phyloP scores from a whole-genome alignment of 2,797 vertebrate species.

The Chaunax sp. region DNA sequence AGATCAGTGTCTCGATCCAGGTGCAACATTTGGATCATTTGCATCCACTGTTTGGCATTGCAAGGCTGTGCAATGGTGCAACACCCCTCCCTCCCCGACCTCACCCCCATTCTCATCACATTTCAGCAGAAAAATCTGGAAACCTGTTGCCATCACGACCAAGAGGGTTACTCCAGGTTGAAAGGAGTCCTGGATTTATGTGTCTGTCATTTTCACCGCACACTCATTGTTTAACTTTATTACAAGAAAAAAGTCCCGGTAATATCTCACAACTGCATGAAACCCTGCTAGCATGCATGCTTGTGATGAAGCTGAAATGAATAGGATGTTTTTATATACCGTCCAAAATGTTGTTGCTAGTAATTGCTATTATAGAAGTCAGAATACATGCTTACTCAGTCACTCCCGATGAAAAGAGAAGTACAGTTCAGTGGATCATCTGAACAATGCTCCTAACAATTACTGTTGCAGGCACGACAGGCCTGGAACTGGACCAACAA shows the following conservation, averaged over 20 bases:
- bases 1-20: slow-evolving; percentile 26
- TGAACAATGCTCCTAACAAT: slow-evolving; percentile 63
- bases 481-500: slow-evolving; percentile 59
- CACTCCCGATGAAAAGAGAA: slow-evolving; percentile 21
- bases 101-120: neutral
- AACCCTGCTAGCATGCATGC: neutral
- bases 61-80: neutral
- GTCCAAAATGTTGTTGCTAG: neutral
- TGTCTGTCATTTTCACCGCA: slow-evolving; percentile 5
- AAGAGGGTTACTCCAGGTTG: slow-evolving; percentile 16
- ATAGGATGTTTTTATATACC: slow-evolving; percentile 8
- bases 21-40: slow-evolving; percentile 3
- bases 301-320: slow-evolving; percentile 1
- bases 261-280: neutral
- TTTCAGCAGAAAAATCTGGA: slow-evolving; percentile 16
- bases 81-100: neutral
- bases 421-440: slow-evolving; percentile 50
- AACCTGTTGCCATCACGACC: slow-evolving; percentile 26
- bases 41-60: slow-evolving; percentile 4
- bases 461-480: slow-evolving; percentile 48
- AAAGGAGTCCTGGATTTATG: slow-evolving; percentile 9
- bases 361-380: slow-evolving; percentile 6
- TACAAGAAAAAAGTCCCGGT: neutral
- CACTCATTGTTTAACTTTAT: neutral
- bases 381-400: slow-evolving; percentile 17